These are phyloP conservation scores for Muntiacus muntjak DNA, from an alignment of 2,113 vertebrate genomes.

Conservation along the genomic window DNA sequence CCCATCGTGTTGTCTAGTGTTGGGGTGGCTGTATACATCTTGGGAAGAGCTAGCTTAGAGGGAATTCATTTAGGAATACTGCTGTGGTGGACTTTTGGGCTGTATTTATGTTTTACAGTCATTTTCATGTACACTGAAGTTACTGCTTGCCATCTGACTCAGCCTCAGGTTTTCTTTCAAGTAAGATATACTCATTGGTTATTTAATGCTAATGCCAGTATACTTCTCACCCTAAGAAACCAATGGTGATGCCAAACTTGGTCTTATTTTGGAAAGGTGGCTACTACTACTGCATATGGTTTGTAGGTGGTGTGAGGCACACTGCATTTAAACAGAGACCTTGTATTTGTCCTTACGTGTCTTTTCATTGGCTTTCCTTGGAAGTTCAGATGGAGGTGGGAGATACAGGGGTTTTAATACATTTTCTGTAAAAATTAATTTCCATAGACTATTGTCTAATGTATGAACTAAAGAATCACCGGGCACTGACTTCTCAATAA, in stretches of 20 bases:
- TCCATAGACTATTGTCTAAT: neutral
- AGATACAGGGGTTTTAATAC: neutral
- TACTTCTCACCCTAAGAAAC: neutral
- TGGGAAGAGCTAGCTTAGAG: neutral
- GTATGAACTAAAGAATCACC: neutral
- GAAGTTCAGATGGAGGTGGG: neutral
- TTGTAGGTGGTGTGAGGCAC: neutral
- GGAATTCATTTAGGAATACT: neutral
- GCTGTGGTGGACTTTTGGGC: neutral
- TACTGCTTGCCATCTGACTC: neutral
- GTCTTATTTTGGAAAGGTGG: neutral
- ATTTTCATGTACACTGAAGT: neutral
- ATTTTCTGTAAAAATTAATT: neutral
- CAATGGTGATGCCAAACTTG: neutral
- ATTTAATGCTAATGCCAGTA: neutral
- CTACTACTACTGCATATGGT: neutral
- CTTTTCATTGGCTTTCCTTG: neutral
- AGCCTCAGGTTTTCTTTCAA: neutral
- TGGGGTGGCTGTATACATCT: neutral
- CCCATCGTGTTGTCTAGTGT: neutral
- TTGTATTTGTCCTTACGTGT: neutral
- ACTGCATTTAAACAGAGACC: fast-evolving
- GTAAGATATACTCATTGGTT: neutral
- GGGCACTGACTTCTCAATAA: neutral
- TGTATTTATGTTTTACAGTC: neutral